These are phyloP conservation scores for Bostrychus sinensis DNA, from an alignment of 2,113 vertebrate species.

Conservation along the genomic window DNA sequence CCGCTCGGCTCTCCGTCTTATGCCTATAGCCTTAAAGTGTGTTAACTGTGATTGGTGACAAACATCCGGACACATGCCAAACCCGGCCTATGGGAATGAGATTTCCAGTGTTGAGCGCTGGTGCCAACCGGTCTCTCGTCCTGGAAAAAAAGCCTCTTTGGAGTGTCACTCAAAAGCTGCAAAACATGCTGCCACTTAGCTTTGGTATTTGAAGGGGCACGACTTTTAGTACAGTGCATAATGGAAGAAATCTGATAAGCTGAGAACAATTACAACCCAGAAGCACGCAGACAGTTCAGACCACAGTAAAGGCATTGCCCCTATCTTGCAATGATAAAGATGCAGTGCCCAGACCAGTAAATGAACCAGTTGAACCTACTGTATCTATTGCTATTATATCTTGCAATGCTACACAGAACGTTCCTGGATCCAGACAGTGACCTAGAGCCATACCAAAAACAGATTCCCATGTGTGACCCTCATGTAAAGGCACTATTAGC, in stretches of 20 bases:
- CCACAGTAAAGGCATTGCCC: too few species aligned
- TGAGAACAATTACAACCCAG: background rate
- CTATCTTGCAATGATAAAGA: too few species aligned
- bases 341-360: too few species aligned
- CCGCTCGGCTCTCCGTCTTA: slow-evolving; percentile 15
- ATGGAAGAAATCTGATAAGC: background rate
- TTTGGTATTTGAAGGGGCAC: slow-evolving; percentile 2
- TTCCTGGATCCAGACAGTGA: too few species aligned
- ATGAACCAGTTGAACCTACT: too few species aligned
- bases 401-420: too few species aligned
- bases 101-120: slow-evolving; percentile 27
- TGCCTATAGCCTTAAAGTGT: slow-evolving; percentile 29
- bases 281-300: too few species aligned
- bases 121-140: slow-evolving; percentile 42
- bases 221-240: background rate
- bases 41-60: slow-evolving; percentile 30
- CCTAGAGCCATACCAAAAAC: background rate
- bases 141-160: slow-evolving; percentile 22
- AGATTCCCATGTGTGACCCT: too few species aligned
- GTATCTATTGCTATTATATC: too few species aligned
- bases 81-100: slow-evolving; percentile 26
- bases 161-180: slow-evolving; percentile 35
- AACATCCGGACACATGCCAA: slow-evolving; percentile 28
- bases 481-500: background rate
- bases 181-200: slow-evolving; percentile 28